A percentile compares a stretch with the other conserved stretches of the same genome.
Conservation (phyloP, 2,888 invertebrate species). For the Protophormia terraenovae region DNA sequence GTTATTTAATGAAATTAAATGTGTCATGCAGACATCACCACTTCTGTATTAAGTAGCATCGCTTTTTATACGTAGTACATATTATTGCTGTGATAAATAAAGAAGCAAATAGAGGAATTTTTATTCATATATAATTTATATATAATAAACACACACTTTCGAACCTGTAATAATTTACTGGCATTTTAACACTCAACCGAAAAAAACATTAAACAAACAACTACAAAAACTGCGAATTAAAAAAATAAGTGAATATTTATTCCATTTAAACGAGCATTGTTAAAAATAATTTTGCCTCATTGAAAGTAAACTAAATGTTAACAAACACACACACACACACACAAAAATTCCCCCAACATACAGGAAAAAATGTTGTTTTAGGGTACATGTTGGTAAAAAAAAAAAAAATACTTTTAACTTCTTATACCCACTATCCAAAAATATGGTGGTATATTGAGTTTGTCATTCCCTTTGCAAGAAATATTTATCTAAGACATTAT, state of each 20-base stretch:
- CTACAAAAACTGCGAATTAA: neutral
- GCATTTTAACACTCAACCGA: neutral
- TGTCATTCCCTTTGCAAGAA: too few relatives aligned
- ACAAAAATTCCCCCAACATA: neutral
- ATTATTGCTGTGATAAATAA: conserved; percentile 10
- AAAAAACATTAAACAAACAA: neutral
- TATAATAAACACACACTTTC: neutral
- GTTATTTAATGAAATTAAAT: conserved; percentile 50
- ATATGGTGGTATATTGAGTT: too few relatives aligned
- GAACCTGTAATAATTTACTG: conserved; percentile 18
- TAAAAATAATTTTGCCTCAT: conserved; percentile 33
- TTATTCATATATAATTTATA: conserved; percentile 33
- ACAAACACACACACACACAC: neutral
- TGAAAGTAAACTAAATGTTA: neutral
- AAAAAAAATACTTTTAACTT: conserved; percentile 4
- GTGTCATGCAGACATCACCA: conserved; percentile 27
- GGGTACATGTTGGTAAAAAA: conserved; percentile 29
- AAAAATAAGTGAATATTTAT: conserved; percentile 34
- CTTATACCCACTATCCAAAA: too few relatives aligned
- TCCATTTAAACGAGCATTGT: conserved; percentile 53
- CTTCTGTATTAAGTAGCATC: neutral
- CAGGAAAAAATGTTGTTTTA: neutral
- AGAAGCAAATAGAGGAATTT: conserved; percentile 28
- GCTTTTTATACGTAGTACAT: neutral
- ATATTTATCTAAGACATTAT: too few relatives aligned